Evolutionary conservation across 2,113 vertebrate species (phyloP).

Genomic region (Thryonomys swinderianus): DNA sequence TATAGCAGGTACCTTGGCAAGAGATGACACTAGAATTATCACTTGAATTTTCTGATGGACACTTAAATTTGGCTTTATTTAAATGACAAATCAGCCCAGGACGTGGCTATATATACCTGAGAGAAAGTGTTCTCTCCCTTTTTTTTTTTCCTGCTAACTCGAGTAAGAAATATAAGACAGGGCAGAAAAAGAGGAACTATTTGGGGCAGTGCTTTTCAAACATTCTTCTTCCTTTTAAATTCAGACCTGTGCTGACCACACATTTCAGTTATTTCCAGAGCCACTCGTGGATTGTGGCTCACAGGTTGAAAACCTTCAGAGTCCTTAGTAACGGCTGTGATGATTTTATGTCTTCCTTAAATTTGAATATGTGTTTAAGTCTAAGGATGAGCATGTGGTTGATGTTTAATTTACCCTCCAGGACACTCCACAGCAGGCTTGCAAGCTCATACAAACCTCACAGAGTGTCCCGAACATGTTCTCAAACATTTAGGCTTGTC

Average conservation of each 20-base stretch:
- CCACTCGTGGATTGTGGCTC: neutral
- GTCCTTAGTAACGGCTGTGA: neutral
- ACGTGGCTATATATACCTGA: neutral
- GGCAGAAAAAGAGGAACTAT: neutral
- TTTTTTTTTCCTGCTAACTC: neutral
- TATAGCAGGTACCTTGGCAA: neutral
- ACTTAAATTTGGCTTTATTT: constrained; percentile 23
- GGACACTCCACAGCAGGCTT: neutral
- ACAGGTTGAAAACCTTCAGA: constrained; percentile 9
- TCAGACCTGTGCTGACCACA: neutral
- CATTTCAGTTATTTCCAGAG: constrained; percentile 25
- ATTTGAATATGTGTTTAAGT: neutral
- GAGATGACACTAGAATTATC: constrained; percentile 3
- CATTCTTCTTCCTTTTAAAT: neutral
- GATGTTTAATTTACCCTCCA: constrained; percentile 14
- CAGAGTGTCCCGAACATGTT: neutral
- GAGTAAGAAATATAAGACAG: neutral
- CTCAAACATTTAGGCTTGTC: too few species aligned
- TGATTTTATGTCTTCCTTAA: constrained; percentile 8
- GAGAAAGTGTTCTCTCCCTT: neutral
- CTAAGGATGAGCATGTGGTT: neutral
- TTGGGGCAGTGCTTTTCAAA: neutral
- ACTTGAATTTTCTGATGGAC: constrained; percentile 45
- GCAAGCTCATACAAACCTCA: neutral
- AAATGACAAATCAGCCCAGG: constrained; percentile 46